These are phyloP conservation scores for Synergus umbraculus DNA, from an alignment of 2,888 invertebrate genomes.

Conservation along the genomic window DNA sequence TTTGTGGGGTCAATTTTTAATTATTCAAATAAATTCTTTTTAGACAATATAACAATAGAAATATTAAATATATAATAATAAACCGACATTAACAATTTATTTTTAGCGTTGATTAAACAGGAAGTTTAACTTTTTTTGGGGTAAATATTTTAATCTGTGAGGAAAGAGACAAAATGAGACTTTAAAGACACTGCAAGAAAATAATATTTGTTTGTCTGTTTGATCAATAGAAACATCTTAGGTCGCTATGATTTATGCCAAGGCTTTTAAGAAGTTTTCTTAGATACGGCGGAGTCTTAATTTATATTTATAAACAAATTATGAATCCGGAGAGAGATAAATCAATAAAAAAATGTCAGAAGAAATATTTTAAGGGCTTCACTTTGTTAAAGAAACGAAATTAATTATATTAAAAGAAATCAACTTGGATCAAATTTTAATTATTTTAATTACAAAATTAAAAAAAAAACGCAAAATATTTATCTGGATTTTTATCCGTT, in stretches of 20 bases:
- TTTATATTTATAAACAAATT: constrained; percentile 10
- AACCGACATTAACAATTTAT: neutral
- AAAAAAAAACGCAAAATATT: neutral
- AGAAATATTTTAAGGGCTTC: neutral
- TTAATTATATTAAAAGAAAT: neutral
- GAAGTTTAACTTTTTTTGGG: neutral
- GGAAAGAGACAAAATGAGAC: neutral
- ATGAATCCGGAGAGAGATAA: neutral
- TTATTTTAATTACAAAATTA: no score
- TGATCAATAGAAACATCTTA: constrained; percentile 71
- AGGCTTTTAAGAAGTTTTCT: constrained; percentile 48
- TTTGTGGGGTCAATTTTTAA: neutral
- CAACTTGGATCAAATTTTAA: neutral
- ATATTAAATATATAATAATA: neutral
- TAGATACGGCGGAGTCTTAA: constrained; percentile 12
- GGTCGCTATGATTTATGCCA: constrained; percentile 58
- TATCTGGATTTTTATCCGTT: neutral
- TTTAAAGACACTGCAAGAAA: neutral
- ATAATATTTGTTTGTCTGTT: constrained; percentile 67
- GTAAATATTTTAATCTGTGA: neutral
- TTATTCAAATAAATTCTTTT: no score
- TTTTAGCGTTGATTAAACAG: neutral
- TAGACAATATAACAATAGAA: no score
- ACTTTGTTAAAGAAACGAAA: neutral
- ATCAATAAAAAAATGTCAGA: constrained; percentile 25